Percentiles rank a stretch among this genome's conserved stretches.
phyloP scores from a whole-genome alignment of 2,888 invertebrate species.

The Crioceris asparagi region DNA sequence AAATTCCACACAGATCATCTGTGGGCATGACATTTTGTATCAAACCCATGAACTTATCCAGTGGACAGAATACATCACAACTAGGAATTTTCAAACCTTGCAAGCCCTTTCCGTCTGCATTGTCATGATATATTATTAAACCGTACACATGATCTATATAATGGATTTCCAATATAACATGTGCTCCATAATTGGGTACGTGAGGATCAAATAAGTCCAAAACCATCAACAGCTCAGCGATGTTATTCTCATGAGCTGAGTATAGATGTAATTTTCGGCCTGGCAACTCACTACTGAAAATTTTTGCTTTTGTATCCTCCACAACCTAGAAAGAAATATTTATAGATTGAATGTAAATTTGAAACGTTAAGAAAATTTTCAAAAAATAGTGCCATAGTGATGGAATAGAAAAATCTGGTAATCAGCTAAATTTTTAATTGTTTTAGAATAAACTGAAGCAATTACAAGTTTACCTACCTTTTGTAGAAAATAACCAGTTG shows the following conservation, averaged over 20 bases:
- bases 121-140: constrained; percentile 25
- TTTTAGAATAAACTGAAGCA: no score
- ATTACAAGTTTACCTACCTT: no score
- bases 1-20: background rate
- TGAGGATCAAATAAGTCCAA: constrained; percentile 38
- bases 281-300: constrained; percentile 6
- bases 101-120: constrained; percentile 16
- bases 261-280: constrained; percentile 29
- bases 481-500: constrained; percentile 19
- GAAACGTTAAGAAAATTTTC: no score
- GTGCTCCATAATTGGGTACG: constrained; percentile 25
- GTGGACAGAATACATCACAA: constrained; percentile 23
- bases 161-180: constrained; percentile 26
- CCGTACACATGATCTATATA: constrained; percentile 20
- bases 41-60: constrained; percentile 17
- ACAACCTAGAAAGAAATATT: no score
- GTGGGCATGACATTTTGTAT: constrained; percentile 14
- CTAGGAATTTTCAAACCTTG: constrained; percentile 19
- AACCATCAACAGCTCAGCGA: constrained; percentile 38
- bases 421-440: no score
- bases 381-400: no score
- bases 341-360: no score
- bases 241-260: constrained; percentile 45
- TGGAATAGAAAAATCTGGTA: no score
- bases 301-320: no score